phyloP scores from a whole-genome alignment of 2,888 invertebrate genomes.

The Luperina testacea region DNA sequence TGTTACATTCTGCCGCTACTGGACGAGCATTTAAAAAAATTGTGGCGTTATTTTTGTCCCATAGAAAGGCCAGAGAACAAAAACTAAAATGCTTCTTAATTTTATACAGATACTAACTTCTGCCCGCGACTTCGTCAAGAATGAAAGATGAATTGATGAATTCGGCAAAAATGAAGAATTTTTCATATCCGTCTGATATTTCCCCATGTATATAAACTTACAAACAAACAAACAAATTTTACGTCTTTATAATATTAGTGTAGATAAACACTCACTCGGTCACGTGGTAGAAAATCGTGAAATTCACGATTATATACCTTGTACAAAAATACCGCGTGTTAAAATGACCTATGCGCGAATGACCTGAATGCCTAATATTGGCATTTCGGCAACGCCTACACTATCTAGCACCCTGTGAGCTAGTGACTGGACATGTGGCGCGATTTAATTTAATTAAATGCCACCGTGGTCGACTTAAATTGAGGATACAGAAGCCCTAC shows the following conservation, averaged over 20 bases:
- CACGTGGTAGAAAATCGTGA: not conserved
- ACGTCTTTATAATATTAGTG: not conserved
- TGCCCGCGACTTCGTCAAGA: not conserved
- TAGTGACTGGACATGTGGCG: conserved; percentile 20
- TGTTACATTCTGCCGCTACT: conserved; percentile 12
- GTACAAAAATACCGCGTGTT: conserved; percentile 1
- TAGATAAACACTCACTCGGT: not conserved
- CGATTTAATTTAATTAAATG: conserved; percentile 60
- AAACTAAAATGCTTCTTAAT: not conserved
- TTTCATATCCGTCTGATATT: not conserved
- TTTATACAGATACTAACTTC: not conserved
- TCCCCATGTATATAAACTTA: not conserved
- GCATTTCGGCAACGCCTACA: conserved; percentile 22
- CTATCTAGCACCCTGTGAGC: conserved; percentile 9
- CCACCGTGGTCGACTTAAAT: conserved; percentile 30
- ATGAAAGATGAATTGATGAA: not conserved
- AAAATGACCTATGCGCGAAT: not conserved
- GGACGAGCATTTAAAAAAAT: not conserved
- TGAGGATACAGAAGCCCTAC: conserved; percentile 47
- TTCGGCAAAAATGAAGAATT: not conserved
- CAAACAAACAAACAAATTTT: not conserved
- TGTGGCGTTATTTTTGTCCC: not conserved
- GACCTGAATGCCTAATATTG: not conserved
- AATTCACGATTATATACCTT: not conserved
- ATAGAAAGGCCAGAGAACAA: not conserved